Percentiles rank a stretch among this genome's conserved stretches.
Conservation (phyloP, 2,888 invertebrate genomes). For the Metacarcinus magister region DNA sequence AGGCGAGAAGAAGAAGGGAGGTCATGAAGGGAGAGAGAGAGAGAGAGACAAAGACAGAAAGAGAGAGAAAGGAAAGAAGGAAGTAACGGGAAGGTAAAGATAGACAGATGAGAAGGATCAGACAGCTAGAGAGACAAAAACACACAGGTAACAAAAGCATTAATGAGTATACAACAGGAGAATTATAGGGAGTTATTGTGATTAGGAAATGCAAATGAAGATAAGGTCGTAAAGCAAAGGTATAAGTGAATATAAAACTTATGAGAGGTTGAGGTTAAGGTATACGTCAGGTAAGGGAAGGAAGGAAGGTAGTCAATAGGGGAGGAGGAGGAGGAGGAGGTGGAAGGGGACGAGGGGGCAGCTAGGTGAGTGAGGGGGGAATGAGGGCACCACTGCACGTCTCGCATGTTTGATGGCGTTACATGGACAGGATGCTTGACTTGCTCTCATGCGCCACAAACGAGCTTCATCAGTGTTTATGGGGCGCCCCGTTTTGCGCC, state of each 20-base stretch:
- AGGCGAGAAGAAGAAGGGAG: neutral
- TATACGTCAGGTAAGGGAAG: neutral
- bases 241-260: neutral
- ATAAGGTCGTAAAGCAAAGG: neutral
- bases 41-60: neutral
- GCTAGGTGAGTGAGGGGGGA: neutral
- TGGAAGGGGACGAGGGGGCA: neutral
- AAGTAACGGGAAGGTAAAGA: neutral
- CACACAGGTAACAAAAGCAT: too few relatives aligned
- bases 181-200: neutral
- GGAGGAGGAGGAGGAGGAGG: neutral
- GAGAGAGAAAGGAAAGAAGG: neutral
- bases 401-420: neutral
- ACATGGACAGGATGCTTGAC: neutral
- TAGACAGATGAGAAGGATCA: neutral
- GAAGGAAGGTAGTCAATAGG: neutral
- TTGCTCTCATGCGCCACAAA: neutral
- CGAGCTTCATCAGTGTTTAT: conserved; percentile 3
- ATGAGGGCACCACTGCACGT: neutral
- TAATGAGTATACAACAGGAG: too few relatives aligned
- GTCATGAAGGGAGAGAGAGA: neutral
- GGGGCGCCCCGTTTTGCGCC: conserved; percentile 45
- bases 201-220: neutral
- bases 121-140: too few relatives aligned
- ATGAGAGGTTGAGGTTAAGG: neutral